These are phyloP conservation scores for Lathamus discolor DNA, from an alignment of 2,113 vertebrate genomes.

Conservation along the genomic window DNA sequence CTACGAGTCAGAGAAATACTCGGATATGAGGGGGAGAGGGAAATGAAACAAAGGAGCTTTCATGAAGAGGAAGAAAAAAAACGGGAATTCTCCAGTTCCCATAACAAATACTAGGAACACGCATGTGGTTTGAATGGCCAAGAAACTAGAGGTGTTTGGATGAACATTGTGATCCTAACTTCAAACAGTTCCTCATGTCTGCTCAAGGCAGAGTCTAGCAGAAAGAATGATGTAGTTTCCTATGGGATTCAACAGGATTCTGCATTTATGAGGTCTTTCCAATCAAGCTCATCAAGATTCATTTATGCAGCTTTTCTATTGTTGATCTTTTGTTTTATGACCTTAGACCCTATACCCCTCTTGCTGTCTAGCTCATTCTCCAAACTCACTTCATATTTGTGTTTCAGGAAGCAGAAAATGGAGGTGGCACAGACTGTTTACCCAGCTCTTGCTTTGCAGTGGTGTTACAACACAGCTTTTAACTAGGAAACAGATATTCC, in stretches of 20 bases:
- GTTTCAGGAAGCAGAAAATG: background rate
- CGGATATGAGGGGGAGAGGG: background rate
- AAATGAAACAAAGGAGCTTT: background rate
- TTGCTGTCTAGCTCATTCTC: background rate
- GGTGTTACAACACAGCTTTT: background rate
- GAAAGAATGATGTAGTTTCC: background rate
- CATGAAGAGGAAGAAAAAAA: background rate
- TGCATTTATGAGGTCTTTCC: background rate
- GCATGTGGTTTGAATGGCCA: background rate
- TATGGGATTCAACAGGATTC: background rate
- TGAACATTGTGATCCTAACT: background rate
- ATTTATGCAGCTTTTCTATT: background rate
- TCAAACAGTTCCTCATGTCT: background rate
- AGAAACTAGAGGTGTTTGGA: background rate
- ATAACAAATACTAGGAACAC: background rate
- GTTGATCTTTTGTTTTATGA: background rate
- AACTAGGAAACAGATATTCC: background rate
- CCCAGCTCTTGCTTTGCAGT: background rate
- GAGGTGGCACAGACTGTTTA: background rate
- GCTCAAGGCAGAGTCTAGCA: background rate
- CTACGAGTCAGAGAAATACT: background rate
- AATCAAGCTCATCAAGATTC: background rate
- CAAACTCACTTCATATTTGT: background rate
- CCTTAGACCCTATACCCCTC: background rate
- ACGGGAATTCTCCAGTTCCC: fast-evolving